Evolutionary conservation across 2,113 vertebrate species (phyloP).

Genomic region (Spea multiplicata): DNA sequence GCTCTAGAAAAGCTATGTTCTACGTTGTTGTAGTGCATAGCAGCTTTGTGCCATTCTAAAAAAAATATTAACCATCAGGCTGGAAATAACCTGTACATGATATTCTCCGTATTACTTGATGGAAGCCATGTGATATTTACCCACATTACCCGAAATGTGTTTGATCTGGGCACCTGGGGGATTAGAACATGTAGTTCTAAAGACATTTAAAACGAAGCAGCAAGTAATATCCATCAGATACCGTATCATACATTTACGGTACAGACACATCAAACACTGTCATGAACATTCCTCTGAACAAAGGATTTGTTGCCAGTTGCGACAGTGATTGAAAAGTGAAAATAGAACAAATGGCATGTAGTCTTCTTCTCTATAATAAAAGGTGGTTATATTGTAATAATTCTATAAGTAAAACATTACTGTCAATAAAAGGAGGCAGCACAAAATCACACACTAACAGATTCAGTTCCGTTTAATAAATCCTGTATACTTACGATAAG

Average conservation of each 20-base stretch:
- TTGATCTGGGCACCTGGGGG: too few species aligned
- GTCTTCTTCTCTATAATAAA: slow-evolving; percentile 17
- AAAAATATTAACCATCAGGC: too few species aligned
- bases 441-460: slow-evolving; percentile 20
- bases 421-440: slow-evolving; percentile 32
- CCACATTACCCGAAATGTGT: too few species aligned
- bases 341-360: background rate
- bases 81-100: too few species aligned
- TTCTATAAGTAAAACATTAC: slow-evolving; percentile 22
- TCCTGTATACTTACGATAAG: slow-evolving; percentile 32
- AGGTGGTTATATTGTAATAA: slow-evolving; percentile 28
- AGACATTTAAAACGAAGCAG: background rate
- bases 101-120: too few species aligned
- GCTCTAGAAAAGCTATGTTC: too few species aligned
- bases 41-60: too few species aligned
- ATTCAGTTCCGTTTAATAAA: slow-evolving; percentile 41
- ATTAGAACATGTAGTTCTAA: too few species aligned
- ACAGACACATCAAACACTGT: background rate
- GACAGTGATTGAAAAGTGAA: background rate
- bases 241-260: background rate
- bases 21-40: too few species aligned
- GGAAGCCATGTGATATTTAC: too few species aligned
- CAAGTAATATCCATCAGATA: background rate
- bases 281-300: background rate
- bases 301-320: background rate